Evolutionary conservation across 2,113 vertebrate genomes (phyloP).

Genomic region (Aptenodytes forsteri): DNA sequence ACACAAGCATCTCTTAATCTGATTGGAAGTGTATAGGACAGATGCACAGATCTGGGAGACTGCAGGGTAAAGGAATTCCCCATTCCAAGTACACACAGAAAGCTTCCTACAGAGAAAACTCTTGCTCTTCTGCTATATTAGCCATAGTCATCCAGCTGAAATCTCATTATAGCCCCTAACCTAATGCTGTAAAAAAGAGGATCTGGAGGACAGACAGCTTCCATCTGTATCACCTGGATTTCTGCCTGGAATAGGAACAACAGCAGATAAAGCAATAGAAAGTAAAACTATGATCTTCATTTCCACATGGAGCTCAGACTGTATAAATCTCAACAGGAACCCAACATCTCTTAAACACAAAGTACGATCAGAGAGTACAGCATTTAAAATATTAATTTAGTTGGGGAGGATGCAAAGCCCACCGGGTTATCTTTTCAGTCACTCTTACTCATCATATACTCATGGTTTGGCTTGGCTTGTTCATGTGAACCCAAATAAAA

Average conservation of each 20-base stretch:
- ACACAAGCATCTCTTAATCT: background rate
- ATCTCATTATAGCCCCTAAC: background rate
- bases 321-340: background rate
- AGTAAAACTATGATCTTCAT: background rate
- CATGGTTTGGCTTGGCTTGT: background rate
- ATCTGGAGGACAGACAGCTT: constrained; percentile 12
- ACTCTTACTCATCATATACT: background rate
- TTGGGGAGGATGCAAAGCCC: background rate
- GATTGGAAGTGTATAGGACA: background rate
- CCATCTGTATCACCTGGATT: constrained; percentile 15
- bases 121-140: background rate
- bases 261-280: constrained; percentile 23
- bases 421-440: background rate
- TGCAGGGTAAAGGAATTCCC: background rate
- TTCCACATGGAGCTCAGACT: constrained; percentile 11
- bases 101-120: background rate
- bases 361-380: background rate
- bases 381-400: background rate
- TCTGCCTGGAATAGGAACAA: constrained; percentile 4
- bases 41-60: background rate
- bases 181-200: background rate
- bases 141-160: background rate
- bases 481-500: constrained; percentile 10
- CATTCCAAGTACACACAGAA: background rate
- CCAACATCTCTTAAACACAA: background rate